These are phyloP conservation scores for Melospiza melodia DNA, from an alignment of 2,113 vertebrate genomes.

Conservation along the genomic window DNA sequence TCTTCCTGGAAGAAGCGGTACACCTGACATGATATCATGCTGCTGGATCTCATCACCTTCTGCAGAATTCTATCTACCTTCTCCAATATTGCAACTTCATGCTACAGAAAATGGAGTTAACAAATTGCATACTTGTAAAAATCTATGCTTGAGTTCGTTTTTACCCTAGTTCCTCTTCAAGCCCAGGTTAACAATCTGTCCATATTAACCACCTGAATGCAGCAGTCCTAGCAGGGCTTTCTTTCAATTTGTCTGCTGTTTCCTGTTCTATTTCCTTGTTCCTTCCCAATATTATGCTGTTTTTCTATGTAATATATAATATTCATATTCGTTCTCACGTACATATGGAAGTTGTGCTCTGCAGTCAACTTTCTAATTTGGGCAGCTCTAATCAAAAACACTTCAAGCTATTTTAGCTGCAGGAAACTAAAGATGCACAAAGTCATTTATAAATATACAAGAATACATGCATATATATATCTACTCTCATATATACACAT, in stretches of 20 bases:
- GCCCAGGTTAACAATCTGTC: background rate
- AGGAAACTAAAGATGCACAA: background rate
- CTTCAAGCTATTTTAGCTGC: background rate
- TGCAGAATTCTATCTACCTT: background rate
- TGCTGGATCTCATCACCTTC: background rate
- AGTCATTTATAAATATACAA: background rate
- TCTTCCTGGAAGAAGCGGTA: background rate
- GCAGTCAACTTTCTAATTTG: background rate
- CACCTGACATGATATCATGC: background rate
- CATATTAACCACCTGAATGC: background rate
- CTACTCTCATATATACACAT: background rate
- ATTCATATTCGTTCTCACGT: background rate
- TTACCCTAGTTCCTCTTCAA: background rate
- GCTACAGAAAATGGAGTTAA: background rate
- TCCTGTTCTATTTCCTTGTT: background rate
- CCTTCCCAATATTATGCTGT: background rate
- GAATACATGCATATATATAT: background rate
- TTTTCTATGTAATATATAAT: background rate
- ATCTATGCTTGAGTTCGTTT: background rate
- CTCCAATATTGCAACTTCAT: background rate
- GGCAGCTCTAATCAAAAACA: background rate
- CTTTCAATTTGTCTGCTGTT: background rate
- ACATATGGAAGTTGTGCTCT: background rate
- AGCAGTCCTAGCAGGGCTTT: background rate
- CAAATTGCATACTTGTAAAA: background rate